A percentile compares a stretch with the other conserved stretches of the same genome.
phyloP scores from a whole-genome alignment of 2,113 vertebrate genomes.

The Eulemur rufifrons region DNA sequence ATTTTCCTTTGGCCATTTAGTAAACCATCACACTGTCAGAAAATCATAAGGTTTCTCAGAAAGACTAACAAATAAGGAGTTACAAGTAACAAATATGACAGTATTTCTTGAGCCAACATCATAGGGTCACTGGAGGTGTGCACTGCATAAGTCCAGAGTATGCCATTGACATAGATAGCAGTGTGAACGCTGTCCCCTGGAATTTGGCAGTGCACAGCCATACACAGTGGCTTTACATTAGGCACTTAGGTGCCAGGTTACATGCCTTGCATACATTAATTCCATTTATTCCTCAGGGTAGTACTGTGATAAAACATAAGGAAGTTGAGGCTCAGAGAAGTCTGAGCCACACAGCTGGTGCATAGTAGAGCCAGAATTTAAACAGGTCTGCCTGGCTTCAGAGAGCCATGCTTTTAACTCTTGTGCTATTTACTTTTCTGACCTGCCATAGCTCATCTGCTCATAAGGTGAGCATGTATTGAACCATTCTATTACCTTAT shows the following conservation, averaged over 20 bases:
- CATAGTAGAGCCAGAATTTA: not conserved
- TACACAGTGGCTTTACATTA: not conserved
- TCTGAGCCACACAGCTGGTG: not conserved
- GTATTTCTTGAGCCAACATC: not conserved
- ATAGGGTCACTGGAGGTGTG: not conserved
- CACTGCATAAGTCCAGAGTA: not conserved
- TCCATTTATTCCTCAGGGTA: not conserved
- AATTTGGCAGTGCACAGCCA: not conserved
- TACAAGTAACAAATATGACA: not conserved
- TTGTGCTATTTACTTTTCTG: not conserved
- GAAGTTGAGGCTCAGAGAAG: not conserved
- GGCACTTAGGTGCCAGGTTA: not conserved
- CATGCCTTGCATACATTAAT: not conserved
- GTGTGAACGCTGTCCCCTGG: not conserved
- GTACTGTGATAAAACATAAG: not conserved
- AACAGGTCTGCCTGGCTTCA: not conserved
- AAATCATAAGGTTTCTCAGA: not conserved
- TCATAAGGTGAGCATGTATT: not conserved
- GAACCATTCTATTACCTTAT: constrained; percentile 2
- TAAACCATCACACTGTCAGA: not conserved
- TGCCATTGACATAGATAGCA: not conserved
- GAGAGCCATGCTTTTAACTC: not conserved
- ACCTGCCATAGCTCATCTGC: not conserved
- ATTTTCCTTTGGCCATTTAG: not conserved
- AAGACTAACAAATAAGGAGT: not conserved